Conservation (phyloP, 2,113 vertebrate genomes). For the Hippocampus abdominalis region DNA sequence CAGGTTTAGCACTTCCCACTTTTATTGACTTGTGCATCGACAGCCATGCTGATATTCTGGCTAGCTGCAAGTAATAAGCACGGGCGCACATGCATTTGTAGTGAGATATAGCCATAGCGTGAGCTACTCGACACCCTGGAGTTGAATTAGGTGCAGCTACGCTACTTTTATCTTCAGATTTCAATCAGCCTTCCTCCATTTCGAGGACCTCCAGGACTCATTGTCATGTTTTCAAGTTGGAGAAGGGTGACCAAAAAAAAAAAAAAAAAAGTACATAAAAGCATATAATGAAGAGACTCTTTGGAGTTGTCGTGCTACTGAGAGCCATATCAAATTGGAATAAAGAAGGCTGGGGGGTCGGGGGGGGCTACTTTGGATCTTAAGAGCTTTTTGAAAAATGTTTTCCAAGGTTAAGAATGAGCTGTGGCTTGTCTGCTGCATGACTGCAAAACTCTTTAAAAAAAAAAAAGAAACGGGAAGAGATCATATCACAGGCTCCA, state of each 20-base stretch:
- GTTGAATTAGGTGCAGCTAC: neutral
- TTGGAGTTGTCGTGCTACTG: neutral
- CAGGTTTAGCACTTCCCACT: neutral
- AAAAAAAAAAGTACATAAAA: neutral
- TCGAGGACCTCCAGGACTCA: constrained; percentile 1
- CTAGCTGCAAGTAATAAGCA: neutral
- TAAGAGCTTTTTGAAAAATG: neutral
- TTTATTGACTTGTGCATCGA: neutral
- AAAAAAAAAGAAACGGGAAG: neutral
- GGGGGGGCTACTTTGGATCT: neutral
- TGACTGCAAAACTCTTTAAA: neutral
- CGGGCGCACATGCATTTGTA: neutral
- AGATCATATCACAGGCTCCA: neutral
- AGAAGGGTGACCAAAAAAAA: neutral
- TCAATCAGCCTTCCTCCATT: neutral
- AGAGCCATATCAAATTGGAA: neutral
- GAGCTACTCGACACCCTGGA: neutral
- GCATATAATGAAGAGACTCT: neutral
- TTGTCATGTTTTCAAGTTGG: neutral
- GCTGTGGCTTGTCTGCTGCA: neutral
- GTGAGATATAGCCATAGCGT: neutral
- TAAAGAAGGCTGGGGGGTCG: neutral
- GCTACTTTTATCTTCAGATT: neutral
- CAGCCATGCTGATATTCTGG: neutral
- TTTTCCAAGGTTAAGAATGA: neutral